These are phyloP conservation scores for Nomada fabriciana DNA, from an alignment of 2,888 invertebrate species.

Conservation along the genomic window DNA sequence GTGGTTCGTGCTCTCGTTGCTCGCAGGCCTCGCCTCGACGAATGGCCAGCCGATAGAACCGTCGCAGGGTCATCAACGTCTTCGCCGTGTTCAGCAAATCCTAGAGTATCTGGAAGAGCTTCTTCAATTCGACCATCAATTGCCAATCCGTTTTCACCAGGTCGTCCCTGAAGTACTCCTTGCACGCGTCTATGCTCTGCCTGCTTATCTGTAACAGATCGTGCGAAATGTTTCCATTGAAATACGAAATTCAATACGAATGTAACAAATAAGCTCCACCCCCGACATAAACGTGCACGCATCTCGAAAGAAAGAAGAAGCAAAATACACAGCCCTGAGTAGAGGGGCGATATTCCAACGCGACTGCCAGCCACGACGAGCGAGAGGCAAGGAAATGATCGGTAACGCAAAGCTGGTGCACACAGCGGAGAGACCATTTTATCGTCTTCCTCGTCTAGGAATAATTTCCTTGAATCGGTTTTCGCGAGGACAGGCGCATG, in stretches of 20 bases:
- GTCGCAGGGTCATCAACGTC: slow-evolving; percentile 22
- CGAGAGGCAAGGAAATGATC: neutral
- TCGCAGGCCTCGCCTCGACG: slow-evolving; percentile 23
- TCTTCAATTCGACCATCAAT: slow-evolving; percentile 99
- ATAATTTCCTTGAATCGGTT: slow-evolving; percentile 74
- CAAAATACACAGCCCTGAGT: too few species aligned
- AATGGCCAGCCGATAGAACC: slow-evolving; percentile 12
- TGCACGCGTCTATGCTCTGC: slow-evolving; percentile 99
- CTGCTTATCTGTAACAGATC: slow-evolving; percentile 93
- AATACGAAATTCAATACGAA: too few species aligned
- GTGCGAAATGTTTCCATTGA: neutral
- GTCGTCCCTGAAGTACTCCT: slow-evolving; percentile 99
- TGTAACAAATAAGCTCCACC: too few species aligned
- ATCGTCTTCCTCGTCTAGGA: slow-evolving; percentile 50
- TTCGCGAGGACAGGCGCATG: slow-evolving; percentile 73
- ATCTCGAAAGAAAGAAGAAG: neutral
- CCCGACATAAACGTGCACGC: neutral
- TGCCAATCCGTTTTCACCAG: slow-evolving; percentile 99
- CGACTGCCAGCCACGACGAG: neutral
- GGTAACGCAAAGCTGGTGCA: neutral
- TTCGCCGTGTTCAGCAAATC: slow-evolving; percentile 39
- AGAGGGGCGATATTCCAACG: too few species aligned
- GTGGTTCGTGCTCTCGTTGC: slow-evolving; percentile 6
- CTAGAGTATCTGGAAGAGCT: slow-evolving; percentile 97
- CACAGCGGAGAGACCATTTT: slow-evolving; percentile 18